Percentiles rank a stretch among this genome's conserved stretches.
Conservation (phyloP, 2,888 invertebrate species). For the Diplazon laetatorius region DNA sequence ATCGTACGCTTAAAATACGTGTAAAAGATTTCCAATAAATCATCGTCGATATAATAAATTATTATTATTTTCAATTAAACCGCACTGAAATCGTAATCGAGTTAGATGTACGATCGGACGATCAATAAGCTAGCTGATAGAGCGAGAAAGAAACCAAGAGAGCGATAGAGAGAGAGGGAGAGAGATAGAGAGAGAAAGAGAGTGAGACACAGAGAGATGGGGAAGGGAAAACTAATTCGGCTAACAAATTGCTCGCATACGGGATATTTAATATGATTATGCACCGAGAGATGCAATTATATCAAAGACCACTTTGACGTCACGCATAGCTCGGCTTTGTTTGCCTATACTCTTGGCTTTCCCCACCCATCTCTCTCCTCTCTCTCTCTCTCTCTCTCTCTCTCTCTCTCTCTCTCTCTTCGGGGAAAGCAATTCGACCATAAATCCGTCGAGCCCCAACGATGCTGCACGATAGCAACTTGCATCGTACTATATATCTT, state of each 20-base stretch:
- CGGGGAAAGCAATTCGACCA: constrained; percentile 58
- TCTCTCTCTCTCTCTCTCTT: constrained; percentile 25
- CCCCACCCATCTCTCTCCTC: background rate
- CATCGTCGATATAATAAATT: constrained; percentile 1
- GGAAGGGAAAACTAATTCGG: background rate
- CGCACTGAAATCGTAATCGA: constrained; percentile 7
- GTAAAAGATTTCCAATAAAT: constrained; percentile 1
- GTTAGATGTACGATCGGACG: constrained; percentile 18
- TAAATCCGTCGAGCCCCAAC: constrained; percentile 61
- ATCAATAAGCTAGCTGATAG: constrained; percentile 9
- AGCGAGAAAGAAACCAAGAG: background rate
- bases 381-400: background rate
- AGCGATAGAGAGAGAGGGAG: background rate
- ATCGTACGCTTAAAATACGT: background rate
- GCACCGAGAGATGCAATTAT: constrained; percentile 33
- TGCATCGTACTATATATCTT: constrained; percentile 33
- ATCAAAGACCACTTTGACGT: constrained; percentile 41
- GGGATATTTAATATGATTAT: constrained; percentile 42
- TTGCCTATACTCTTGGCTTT: background rate
- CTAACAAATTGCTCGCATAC: constrained; percentile 31
- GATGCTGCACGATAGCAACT: constrained; percentile 54
- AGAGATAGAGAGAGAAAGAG: background rate
- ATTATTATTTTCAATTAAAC: constrained; percentile 3
- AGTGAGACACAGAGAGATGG: background rate
- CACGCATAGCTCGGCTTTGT: constrained; percentile 22